Conservation (phyloP, 2,113 vertebrate genomes). For the Thomomys bottae region DNA sequence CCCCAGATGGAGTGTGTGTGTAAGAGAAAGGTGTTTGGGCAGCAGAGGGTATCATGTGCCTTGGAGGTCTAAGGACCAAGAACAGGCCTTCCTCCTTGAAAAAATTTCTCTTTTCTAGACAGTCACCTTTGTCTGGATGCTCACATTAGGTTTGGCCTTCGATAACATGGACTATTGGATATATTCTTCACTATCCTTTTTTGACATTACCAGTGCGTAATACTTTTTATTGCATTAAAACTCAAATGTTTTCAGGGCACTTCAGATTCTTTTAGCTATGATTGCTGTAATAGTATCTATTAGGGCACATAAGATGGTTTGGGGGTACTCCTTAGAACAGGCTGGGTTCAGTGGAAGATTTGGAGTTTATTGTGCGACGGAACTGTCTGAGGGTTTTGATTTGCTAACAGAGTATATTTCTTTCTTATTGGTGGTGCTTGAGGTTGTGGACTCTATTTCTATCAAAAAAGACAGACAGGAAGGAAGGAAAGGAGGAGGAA, state of each 20-base stretch:
- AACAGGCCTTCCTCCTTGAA: neutral
- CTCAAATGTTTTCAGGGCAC: neutral
- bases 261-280: neutral
- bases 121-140: neutral
- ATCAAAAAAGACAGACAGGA: slow-evolving; percentile 35
- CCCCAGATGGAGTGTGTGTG: too few species aligned
- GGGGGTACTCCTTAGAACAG: neutral
- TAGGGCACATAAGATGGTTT: neutral
- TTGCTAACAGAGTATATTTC: slow-evolving; percentile 18
- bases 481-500: slow-evolving; percentile 16
- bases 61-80: neutral
- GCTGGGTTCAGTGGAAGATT: neutral
- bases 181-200: neutral
- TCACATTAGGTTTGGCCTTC: neutral
- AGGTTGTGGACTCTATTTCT: slow-evolving; percentile 64
- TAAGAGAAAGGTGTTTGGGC: neutral
- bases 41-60: neutral
- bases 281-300: neutral
- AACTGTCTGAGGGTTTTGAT: slow-evolving; percentile 6
- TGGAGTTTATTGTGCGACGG: neutral
- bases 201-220: slow-evolving; percentile 13
- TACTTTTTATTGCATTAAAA: slow-evolving; percentile 21
- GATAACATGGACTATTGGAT: neutral
- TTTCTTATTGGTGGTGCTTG: slow-evolving; percentile 57
- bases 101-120: neutral